These are phyloP conservation scores for Neocloeon triangulifer DNA, from an alignment of 1,140 invertebrate species.

Conservation along the genomic window DNA sequence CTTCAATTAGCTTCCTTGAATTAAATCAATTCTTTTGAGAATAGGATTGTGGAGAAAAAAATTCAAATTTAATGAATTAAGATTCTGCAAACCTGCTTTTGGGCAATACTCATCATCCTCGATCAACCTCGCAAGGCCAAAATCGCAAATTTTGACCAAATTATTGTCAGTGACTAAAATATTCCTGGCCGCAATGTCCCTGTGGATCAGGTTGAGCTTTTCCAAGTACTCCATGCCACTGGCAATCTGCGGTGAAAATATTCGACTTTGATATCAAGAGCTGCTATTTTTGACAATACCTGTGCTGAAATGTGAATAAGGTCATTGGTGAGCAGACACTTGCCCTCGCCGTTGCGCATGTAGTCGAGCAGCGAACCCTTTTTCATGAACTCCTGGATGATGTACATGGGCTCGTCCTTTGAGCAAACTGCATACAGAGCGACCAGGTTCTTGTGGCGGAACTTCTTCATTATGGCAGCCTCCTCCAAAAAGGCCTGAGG, in stretches of 20 bases:
- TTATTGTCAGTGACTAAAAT: constrained; percentile 90
- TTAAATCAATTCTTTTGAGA: too few species aligned
- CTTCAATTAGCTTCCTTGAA: too few species aligned
- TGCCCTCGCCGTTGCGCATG: constrained; percentile 65
- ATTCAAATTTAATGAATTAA: neutral
- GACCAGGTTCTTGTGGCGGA: constrained; percentile 84
- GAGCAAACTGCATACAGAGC: constrained; percentile 88
- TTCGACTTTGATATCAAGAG: too few species aligned
- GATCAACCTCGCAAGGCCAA: constrained; percentile 84
- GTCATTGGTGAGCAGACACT: constrained; percentile 65
- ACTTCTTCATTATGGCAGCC: constrained; percentile 96
- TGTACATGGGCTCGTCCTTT: constrained; percentile 86
- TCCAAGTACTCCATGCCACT: constrained; percentile 90
- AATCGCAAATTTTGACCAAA: constrained; percentile 90
- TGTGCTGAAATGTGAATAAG: constrained; percentile 90
- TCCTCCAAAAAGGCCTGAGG: constrained; percentile 88
- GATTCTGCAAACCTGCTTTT: constrained; percentile 37
- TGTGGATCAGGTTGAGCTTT: constrained; percentile 66
- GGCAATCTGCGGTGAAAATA: constrained; percentile 26
- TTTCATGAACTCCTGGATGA: constrained; percentile 90
- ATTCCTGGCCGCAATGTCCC: constrained; percentile 71
- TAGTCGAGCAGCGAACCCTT: constrained; percentile 81
- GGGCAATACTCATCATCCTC: constrained; percentile 96
- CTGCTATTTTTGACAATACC: constrained; percentile 27
- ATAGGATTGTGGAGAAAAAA: too few species aligned